Percentiles rank a stretch among this genome's conserved stretches.
These are phyloP conservation scores for Anolis apletophallus DNA, from an alignment of 2,797 vertebrate genomes.

Conservation along the genomic window DNA sequence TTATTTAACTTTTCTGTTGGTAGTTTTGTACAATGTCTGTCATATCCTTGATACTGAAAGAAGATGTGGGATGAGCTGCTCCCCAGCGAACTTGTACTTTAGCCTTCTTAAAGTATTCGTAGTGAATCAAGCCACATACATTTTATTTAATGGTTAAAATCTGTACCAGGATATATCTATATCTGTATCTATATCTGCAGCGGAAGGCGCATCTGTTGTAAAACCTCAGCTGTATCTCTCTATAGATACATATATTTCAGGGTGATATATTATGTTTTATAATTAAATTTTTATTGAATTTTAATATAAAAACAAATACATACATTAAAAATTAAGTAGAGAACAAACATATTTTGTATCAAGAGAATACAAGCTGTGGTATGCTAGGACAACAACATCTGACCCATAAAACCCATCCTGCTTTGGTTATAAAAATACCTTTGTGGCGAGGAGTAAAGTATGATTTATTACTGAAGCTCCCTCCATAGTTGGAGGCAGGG, in stretches of 20 bases:
- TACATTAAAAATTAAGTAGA: slow-evolving; percentile 76
- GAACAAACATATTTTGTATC: slow-evolving; percentile 69
- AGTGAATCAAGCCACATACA: slow-evolving; percentile 29
- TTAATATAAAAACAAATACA: slow-evolving; percentile 78
- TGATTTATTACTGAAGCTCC: slow-evolving; percentile 38
- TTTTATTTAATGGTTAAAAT: slow-evolving; percentile 52
- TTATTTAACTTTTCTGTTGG: slow-evolving; percentile 20
- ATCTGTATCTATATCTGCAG: slow-evolving; percentile 54
- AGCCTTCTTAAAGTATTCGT: slow-evolving; percentile 51
- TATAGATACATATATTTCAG: slow-evolving; percentile 67
- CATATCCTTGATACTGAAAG: slow-evolving; percentile 11
- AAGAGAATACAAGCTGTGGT: slow-evolving; percentile 66
- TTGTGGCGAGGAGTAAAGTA: slow-evolving; percentile 52
- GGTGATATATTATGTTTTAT: slow-evolving; percentile 70
- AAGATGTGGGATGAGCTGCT: neutral
- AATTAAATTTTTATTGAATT: slow-evolving; percentile 77
- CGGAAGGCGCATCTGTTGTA: slow-evolving; percentile 64
- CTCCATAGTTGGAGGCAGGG: slow-evolving; percentile 21
- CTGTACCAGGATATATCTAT: slow-evolving; percentile 35
- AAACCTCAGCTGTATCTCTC: slow-evolving; percentile 72
- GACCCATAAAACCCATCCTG: slow-evolving; percentile 67
- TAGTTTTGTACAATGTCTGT: neutral
- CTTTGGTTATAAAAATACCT: slow-evolving; percentile 67
- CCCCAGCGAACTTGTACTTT: slow-evolving; percentile 18
- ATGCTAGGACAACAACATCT: slow-evolving; percentile 72